Conservation (phyloP, 2,888 invertebrate species). For the Ditylenchus weischeri region DNA sequence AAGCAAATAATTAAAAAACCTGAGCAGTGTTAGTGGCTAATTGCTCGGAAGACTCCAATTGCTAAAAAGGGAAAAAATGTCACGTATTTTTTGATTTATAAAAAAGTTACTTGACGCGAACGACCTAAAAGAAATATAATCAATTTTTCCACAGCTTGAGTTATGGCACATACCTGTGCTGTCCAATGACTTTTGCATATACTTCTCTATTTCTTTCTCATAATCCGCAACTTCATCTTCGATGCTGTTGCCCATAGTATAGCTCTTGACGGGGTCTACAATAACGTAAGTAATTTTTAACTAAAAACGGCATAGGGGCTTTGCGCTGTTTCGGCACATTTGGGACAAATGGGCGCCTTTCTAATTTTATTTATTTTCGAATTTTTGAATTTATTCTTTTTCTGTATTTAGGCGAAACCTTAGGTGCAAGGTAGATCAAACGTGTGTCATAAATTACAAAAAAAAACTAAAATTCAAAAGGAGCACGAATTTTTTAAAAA, state of each 20-base stretch:
- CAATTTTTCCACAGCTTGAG: no score
- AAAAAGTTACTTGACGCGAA: conserved; percentile 46
- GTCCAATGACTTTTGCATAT: conserved; percentile 58
- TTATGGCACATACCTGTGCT: conserved; percentile 49
- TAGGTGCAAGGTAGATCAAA: no score
- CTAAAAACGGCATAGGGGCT: no score
- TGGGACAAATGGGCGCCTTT: no score
- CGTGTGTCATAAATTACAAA: no score
- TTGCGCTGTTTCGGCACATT: no score
- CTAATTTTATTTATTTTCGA: no score
- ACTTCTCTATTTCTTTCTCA: conserved; percentile 51
- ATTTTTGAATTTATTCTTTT: no score
- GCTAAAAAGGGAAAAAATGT: conserved; percentile 29
- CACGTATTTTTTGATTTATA: conserved; percentile 2
- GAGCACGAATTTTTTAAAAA: no score
- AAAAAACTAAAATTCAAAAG: no score
- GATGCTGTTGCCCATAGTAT: conserved; percentile 37
- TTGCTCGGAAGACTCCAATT: conserved; percentile 79
- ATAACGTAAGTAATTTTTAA: no score
- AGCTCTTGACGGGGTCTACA: conserved; percentile 47
- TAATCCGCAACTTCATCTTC: conserved; percentile 53
- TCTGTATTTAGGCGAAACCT: no score
- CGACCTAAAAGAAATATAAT: conserved; percentile 38
- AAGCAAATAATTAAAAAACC: conserved; percentile 59
- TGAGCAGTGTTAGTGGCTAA: conserved; percentile 89